Evolutionary conservation across 2,797 vertebrate genomes (phyloP).

Genomic region (Alcedo quadribrachys): DNA sequence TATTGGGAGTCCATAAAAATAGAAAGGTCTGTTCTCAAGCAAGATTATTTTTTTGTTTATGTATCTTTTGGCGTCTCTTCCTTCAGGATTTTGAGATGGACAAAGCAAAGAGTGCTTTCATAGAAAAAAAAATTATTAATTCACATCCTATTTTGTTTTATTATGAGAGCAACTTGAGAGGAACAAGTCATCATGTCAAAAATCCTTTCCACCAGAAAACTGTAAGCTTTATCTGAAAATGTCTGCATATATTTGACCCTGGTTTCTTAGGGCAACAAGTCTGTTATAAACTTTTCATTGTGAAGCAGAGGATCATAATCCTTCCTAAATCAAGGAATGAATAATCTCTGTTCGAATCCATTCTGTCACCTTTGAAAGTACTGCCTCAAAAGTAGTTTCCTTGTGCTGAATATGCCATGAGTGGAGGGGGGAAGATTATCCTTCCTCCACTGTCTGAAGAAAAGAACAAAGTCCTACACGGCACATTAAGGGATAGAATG

Average conservation of each 20-base stretch:
- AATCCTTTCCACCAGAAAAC: not conserved
- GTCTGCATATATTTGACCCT: not conserved
- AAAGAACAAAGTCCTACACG: conserved; percentile 37
- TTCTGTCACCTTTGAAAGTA: conserved; percentile 8
- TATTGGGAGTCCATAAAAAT: not conserved
- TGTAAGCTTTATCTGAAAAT: not conserved
- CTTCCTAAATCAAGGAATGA: conserved; percentile 40
- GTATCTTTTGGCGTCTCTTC: not conserved
- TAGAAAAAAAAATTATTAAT: not conserved
- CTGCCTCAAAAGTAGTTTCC: not conserved
- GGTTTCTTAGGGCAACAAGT: not conserved
- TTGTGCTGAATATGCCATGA: not conserved
- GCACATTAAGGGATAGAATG: conserved; percentile 31
- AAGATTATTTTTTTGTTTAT: not conserved
- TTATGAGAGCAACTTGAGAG: not conserved
- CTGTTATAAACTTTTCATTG: conserved; percentile 1
- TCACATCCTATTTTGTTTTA: not conserved
- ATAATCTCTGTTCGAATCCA: conserved; percentile 1
- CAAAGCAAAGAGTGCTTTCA: not conserved
- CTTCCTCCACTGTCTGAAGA: conserved; percentile 34
- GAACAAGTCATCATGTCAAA: not conserved
- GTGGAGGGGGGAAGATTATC: not conserved
- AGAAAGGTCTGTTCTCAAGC: not conserved
- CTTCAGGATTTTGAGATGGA: not conserved
- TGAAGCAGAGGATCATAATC: conserved; percentile 39